Conservation (phyloP, 2,888 invertebrate genomes). For the Linyphia triangularis region DNA sequence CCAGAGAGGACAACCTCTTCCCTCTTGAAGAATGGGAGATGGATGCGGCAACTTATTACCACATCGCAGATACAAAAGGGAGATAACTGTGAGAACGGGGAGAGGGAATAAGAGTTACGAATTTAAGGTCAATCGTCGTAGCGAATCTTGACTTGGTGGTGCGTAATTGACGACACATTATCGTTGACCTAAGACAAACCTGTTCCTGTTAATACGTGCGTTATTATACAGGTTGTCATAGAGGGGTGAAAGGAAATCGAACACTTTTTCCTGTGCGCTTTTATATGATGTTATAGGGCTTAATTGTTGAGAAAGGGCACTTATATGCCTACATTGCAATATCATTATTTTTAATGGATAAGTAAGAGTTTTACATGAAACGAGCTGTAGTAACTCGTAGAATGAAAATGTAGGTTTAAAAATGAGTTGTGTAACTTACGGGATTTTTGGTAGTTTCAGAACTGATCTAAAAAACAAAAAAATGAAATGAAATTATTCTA, state of each 20-base stretch:
- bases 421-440: no score
- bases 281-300: no score
- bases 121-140: slow-evolving; percentile 3
- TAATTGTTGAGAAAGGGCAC: no score
- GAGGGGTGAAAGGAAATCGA: not conserved
- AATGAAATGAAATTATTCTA: no score
- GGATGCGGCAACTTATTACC: not conserved
- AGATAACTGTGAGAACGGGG: not conserved
- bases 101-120: not conserved
- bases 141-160: slow-evolving; percentile 30
- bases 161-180: slow-evolving; percentile 62
- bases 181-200: slow-evolving; percentile 48
- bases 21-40: not conserved
- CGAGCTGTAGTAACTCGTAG: no score
- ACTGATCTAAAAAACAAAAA: no score
- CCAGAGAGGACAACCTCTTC: no score
- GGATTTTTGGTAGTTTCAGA: no score
- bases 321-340: no score
- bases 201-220: slow-evolving; percentile 29
- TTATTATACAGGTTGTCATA: not conserved
- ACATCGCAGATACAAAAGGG: not conserved
- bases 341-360: no score
- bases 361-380: no score
- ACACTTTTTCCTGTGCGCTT: not conserved
- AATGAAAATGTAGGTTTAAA: no score